These are phyloP conservation scores for Dunckerocampus dactyliophorus DNA, from an alignment of 2,113 vertebrate genomes.

Conservation along the genomic window DNA sequence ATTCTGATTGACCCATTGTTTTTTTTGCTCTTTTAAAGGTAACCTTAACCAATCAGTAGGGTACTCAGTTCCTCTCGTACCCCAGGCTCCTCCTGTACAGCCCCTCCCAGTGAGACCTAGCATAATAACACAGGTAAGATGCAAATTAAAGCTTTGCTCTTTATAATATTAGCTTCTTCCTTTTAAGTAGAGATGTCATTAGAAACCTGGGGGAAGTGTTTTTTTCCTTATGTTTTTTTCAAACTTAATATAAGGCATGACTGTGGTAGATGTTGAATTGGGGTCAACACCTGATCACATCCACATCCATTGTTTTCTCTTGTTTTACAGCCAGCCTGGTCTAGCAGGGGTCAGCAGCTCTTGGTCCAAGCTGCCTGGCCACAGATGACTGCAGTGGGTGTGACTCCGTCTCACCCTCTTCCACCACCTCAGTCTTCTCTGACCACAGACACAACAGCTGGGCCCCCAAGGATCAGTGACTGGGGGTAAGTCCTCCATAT, in stretches of 20 bases:
- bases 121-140: conserved; percentile 87
- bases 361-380: conserved; percentile 90
- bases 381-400: conserved; percentile 75
- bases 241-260: neutral
- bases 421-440: conserved; percentile 78
- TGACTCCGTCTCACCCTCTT: conserved; percentile 59
- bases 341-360: conserved; percentile 85
- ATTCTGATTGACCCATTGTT: neutral
- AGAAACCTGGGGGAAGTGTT: too few relatives aligned
- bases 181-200: neutral
- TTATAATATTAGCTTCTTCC: neutral
- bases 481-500: conserved; percentile 83
- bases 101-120: conserved; percentile 89
- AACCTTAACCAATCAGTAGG: conserved; percentile 84
- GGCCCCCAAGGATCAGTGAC: conserved; percentile 84
- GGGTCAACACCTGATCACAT: neutral
- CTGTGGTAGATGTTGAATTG: neutral
- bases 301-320: neutral
- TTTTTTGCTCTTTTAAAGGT: conserved; percentile 31
- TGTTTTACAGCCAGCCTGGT: conserved; percentile 80
- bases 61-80: conserved; percentile 88
- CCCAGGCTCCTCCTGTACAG: conserved; percentile 87
- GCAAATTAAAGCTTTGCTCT: neutral
- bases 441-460: conserved; percentile 79
- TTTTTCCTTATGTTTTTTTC: neutral